These are phyloP conservation scores for Oryctolagus cuniculus DNA, from an alignment of 2,113 vertebrate genomes.

Conservation along the genomic window DNA sequence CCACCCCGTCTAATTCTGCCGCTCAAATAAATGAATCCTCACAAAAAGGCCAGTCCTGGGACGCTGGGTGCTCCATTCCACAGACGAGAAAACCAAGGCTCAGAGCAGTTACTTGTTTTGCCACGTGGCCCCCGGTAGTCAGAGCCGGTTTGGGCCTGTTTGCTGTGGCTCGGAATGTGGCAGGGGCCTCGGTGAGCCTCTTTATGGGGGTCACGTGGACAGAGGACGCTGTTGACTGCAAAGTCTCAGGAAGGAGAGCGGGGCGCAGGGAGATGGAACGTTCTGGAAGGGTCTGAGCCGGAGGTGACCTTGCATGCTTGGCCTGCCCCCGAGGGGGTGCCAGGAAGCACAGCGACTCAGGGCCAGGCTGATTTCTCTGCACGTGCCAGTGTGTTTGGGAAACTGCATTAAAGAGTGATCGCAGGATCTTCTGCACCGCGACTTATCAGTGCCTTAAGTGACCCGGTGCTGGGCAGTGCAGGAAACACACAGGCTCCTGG, in stretches of 20 bases:
- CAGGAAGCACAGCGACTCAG: background rate
- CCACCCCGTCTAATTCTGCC: too few species aligned
- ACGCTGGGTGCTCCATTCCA: background rate
- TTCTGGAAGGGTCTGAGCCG: background rate
- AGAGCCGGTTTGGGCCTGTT: background rate
- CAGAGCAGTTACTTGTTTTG: rapidly evolving
- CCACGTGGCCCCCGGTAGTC: rapidly evolving
- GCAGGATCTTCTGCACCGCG: background rate
- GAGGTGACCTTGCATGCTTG: background rate
- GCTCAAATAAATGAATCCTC: too few species aligned
- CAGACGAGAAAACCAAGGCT: background rate
- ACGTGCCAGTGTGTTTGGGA: background rate
- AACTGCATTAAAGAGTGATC: background rate
- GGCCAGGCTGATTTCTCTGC: background rate
- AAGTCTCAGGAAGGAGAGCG: background rate
- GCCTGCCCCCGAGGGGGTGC: background rate
- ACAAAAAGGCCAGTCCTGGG: background rate
- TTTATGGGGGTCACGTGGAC: background rate
- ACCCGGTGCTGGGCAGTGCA: too few species aligned
- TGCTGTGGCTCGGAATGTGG: background rate
- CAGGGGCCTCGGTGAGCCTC: background rate
- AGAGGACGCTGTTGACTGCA: background rate
- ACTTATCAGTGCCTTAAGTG: conserved; percentile 26
- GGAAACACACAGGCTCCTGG: background rate
- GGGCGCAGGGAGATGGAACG: background rate